These are phyloP conservation scores for Urocyon cinereoargenteus DNA, from an alignment of 2,797 vertebrate species.

Conservation along the genomic window DNA sequence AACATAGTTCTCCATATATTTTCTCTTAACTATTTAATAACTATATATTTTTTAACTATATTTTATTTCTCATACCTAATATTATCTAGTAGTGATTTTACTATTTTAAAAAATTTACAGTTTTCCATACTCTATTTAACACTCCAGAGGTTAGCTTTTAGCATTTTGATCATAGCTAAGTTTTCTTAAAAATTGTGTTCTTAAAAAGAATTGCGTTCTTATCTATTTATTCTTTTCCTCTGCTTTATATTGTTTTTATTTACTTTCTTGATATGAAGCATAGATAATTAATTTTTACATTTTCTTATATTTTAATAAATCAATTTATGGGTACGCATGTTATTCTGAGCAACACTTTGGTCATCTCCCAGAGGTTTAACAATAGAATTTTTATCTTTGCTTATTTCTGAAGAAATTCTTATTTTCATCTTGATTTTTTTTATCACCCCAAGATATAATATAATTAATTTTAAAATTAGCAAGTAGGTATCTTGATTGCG, in stretches of 20 bases:
- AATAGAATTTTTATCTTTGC: background rate
- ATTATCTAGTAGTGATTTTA: background rate
- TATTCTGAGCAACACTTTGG: background rate
- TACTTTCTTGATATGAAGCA: background rate
- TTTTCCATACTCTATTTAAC: background rate
- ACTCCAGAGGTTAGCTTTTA: background rate
- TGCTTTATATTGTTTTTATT: background rate
- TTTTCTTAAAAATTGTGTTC: background rate
- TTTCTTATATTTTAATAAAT: background rate
- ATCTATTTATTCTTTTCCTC: background rate
- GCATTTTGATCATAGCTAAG: background rate
- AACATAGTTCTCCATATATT: background rate
- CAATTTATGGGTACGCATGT: background rate
- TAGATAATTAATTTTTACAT: slow-evolving; percentile 1
- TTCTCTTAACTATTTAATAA: background rate
- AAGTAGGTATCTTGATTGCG: background rate
- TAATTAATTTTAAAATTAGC: background rate
- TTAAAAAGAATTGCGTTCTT: background rate
- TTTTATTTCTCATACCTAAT: background rate
- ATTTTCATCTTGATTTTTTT: slow-evolving; percentile 27
- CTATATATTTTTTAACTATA: background rate
- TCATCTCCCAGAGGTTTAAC: background rate
- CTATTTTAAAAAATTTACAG: background rate
- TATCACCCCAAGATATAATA: background rate
- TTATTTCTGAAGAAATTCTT: background rate